Evolutionary conservation across 2,797 vertebrate genomes (phyloP).

Genomic region (Gambelia wislizenii): DNA sequence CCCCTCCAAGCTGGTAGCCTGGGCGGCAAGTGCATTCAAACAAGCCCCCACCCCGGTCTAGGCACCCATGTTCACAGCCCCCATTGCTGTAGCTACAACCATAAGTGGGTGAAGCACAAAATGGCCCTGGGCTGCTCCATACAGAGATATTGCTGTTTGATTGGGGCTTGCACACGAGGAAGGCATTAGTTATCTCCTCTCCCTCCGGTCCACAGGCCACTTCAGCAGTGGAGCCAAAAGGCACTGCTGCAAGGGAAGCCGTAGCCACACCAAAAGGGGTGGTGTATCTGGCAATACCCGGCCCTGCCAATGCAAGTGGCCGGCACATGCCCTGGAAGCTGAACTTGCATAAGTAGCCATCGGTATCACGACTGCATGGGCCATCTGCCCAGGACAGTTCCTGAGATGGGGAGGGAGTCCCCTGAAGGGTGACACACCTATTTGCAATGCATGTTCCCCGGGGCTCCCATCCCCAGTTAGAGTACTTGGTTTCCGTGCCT

Average conservation of each 20-base stretch:
- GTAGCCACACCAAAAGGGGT: slow-evolving; percentile 75
- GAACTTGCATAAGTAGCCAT: slow-evolving; percentile 83
- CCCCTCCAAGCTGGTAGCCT: slow-evolving; percentile 70
- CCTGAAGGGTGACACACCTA: slow-evolving; percentile 72
- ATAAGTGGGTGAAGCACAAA: slow-evolving; percentile 64
- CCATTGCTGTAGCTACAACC: slow-evolving; percentile 74
- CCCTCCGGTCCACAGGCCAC: slow-evolving; percentile 57
- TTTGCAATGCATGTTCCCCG: slow-evolving; percentile 67
- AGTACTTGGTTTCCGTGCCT: slow-evolving; percentile 53
- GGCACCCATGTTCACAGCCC: slow-evolving; percentile 80
- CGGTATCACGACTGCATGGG: slow-evolving; percentile 11
- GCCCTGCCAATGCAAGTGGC: slow-evolving; percentile 70
- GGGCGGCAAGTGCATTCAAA: slow-evolving; percentile 74
- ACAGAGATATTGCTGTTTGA: slow-evolving; percentile 42
- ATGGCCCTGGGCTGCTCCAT: slow-evolving; percentile 71
- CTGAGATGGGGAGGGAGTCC: neutral
- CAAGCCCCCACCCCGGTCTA: slow-evolving; percentile 37
- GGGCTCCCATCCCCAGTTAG: slow-evolving; percentile 74
- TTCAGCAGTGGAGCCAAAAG: slow-evolving; percentile 74
- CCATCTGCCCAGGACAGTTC: slow-evolving; percentile 67
- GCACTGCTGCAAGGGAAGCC: slow-evolving; percentile 68
- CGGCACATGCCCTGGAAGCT: slow-evolving; percentile 82
- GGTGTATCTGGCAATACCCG: slow-evolving; percentile 68
- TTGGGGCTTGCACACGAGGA: slow-evolving; percentile 69
- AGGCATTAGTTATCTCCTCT: accelerated